Conservation (phyloP, 1,140 invertebrate genomes). For the Euura saliciscinereae region DNA sequence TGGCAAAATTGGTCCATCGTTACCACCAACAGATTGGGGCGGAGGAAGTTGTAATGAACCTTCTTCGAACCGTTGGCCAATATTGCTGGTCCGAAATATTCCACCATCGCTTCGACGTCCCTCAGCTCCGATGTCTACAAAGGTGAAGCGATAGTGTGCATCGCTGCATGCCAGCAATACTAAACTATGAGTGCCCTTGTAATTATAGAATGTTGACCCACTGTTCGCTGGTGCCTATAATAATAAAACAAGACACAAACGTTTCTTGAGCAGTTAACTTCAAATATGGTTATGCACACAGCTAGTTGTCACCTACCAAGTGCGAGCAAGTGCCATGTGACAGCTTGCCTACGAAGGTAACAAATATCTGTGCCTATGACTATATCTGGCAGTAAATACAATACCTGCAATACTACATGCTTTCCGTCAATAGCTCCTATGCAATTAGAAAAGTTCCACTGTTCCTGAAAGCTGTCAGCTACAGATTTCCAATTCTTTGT, state of each 20-base stretch:
- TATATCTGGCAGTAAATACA: slow-evolving; percentile 1
- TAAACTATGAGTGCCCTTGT: slow-evolving; percentile 45
- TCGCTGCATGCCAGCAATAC: slow-evolving; percentile 46
- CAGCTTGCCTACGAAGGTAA: not conserved
- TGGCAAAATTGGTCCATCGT: slow-evolving; percentile 34
- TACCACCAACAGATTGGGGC: slow-evolving; percentile 41
- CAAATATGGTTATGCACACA: not conserved
- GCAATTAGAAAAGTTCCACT: slow-evolving; percentile 36
- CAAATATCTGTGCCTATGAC: not conserved
- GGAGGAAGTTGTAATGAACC: slow-evolving; percentile 36
- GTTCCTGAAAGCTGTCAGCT: not conserved
- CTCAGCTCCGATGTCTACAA: slow-evolving; percentile 45
- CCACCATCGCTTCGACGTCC: slow-evolving; percentile 43
- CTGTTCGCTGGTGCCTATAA: slow-evolving; percentile 37
- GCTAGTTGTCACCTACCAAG: not conserved
- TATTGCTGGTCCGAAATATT: slow-evolving; percentile 37
- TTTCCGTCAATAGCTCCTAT: slow-evolving; percentile 55
- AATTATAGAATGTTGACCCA: slow-evolving; percentile 47
- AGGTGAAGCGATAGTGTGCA: slow-evolving; percentile 41
- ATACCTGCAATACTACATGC: slow-evolving; percentile 38
- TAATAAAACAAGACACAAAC: not conserved
- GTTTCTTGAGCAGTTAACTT: not conserved
- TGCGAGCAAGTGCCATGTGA: not conserved
- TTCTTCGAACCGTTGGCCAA: slow-evolving; percentile 40
- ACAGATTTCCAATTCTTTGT: not conserved